Base-by-base conservation (phyloP, 2,113 vertebrate species). In the Oncorhynchus keta region DNA sequence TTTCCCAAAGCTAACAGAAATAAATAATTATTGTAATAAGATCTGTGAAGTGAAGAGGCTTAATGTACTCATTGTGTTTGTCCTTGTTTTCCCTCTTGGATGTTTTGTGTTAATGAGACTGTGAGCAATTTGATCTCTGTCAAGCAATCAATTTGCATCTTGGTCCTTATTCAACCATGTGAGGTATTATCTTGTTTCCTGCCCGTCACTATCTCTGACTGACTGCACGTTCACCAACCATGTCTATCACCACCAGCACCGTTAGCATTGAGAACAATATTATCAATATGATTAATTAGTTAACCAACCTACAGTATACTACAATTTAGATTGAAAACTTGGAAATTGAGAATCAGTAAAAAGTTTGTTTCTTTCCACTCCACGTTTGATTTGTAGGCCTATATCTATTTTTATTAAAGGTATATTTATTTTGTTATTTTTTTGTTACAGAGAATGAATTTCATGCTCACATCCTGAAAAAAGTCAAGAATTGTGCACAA, bases 381-480 rank as follows among this genome's bases (percentile, higher is more conserved):
- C 51, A 55, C 12, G 0, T 45, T 55, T 55, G 51, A 55, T 55
- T 45, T 45, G 39, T 45, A 11, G 3, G 75, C 28, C 32, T 11
- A 3, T 16, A 30, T 68, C 35, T 69, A 51, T 0, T 0, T 77
- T 80, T 72, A 69, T 65, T 62, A 14, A 45, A 81, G 72, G 72
- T 16, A 22, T 75, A 45, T 76, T 4, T 74, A 0, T 39, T 9
- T 39, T 8, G 8, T 3, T 1, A 0, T 45, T 45, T 55, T 71
- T 74, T 83, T 83, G 51, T 81, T 77, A 59, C 84, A 94, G 93
- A 96, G 93, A 91, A 96, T 96, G 95, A 95, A 89, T 93, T 94
- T 93, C 88, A 92, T 62, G 84, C 93, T 90, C 92, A 85, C 87
- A 83, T 92, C 86, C 86, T 96, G 93, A 96, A 89, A 81, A 76